Percentiles rank a stretch among this genome's conserved stretches.
phyloP scores from a whole-genome alignment of 1,140 invertebrate species.

The Alviniconcha marisindica region DNA sequence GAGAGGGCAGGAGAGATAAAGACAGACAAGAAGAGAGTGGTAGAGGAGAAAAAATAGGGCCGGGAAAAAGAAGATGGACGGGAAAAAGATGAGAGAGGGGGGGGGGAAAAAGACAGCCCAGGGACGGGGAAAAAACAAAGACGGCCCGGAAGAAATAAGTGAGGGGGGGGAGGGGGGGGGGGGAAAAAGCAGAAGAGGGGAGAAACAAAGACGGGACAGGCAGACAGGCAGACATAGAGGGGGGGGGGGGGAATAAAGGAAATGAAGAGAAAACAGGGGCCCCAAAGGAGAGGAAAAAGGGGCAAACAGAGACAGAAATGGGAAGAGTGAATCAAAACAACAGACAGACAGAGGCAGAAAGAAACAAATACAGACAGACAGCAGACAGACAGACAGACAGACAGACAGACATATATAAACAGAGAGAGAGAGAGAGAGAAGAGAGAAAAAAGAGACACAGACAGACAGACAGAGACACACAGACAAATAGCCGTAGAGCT shows the following conservation, averaged over 20 bases:
- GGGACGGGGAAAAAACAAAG: neutral
- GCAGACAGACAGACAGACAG: neutral
- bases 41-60: neutral
- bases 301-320: neutral
- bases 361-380: neutral
- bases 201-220: conserved; percentile 1
- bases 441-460: neutral
- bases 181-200: too few species aligned
- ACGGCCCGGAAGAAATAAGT: neutral
- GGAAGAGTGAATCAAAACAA: neutral
- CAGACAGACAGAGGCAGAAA: neutral
- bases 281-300: neutral
- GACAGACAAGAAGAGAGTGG: neutral
- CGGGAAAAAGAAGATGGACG: too few species aligned
- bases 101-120: neutral
- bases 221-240: neutral
- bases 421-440: conserved; percentile 4
- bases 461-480: neutral
- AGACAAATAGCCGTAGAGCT: neutral
- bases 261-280: neutral
- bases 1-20: neutral
- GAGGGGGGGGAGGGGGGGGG: neutral
- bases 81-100: neutral
- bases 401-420: neutral
- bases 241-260: neutral